These are phyloP conservation scores for Dasysyrphus albostriatus DNA, from an alignment of 2,888 invertebrate species.

Conservation along the genomic window DNA sequence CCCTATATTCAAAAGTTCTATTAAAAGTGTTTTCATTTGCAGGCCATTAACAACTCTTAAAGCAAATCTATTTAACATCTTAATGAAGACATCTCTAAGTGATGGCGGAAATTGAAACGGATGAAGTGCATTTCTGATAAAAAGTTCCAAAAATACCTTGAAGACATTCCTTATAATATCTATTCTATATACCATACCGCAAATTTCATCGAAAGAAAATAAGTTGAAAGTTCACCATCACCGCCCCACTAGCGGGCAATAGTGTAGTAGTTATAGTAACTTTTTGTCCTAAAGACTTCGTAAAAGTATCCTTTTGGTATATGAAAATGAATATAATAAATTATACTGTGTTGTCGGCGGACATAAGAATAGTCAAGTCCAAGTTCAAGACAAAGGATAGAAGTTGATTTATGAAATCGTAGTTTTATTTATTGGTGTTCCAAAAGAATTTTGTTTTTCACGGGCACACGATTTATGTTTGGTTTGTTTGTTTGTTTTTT, in stretches of 20 bases:
- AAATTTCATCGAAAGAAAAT: slow-evolving; percentile 25
- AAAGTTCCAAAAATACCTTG: slow-evolving; percentile 30
- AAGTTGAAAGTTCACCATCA: slow-evolving; percentile 16
- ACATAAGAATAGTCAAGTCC: slow-evolving; percentile 44
- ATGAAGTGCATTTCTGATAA: slow-evolving; percentile 38
- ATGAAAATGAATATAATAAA: slow-evolving; percentile 31
- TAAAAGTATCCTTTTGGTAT: slow-evolving; percentile 14
- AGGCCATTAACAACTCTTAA: slow-evolving; percentile 19
- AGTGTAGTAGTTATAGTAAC: background rate
- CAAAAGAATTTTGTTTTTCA: background rate
- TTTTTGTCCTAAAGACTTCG: slow-evolving; percentile 4
- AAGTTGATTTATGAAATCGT: slow-evolving; percentile 37
- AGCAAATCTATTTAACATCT: background rate
- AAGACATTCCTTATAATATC: slow-evolving; percentile 11
- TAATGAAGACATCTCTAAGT: slow-evolving; percentile 14
- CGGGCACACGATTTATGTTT: slow-evolving; percentile 24
- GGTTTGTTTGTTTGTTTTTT: slow-evolving; percentile 5
- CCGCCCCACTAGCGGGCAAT: background rate
- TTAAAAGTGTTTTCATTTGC: slow-evolving; percentile 33
- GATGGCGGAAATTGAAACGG: slow-evolving; percentile 30
- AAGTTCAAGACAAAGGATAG: slow-evolving; percentile 42
- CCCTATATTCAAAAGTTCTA: slow-evolving; percentile 1
- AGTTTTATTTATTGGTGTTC: slow-evolving; percentile 37
- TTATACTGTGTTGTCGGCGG: slow-evolving; percentile 16
- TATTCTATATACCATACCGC: background rate